Conservation (phyloP, 2,888 invertebrate genomes). For the Psylliodes chrysocephalus region DNA sequence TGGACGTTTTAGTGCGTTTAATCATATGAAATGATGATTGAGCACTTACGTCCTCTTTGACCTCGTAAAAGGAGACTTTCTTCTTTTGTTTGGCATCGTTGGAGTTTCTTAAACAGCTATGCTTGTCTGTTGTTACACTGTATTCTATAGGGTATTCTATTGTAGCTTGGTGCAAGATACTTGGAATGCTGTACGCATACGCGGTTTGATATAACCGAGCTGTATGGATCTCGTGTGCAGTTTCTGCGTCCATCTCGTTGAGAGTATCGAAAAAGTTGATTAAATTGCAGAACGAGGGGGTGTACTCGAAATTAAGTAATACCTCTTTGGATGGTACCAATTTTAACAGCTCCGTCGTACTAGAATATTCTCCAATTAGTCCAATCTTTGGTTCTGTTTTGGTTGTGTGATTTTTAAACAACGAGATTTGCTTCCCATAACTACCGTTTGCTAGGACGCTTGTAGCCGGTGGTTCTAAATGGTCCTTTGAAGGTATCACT, state of each 20-base stretch:
- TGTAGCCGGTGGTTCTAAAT: too few species aligned
- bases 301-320: too few species aligned
- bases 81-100: slow-evolving; percentile 36
- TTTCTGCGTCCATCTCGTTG: slow-evolving; percentile 41
- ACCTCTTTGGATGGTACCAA: too few species aligned
- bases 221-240: slow-evolving; percentile 38
- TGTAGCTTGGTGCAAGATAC: slow-evolving; percentile 23
- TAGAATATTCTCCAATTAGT: too few species aligned
- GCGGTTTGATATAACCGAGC: slow-evolving; percentile 34
- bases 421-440: too few species aligned
- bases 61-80: slow-evolving; percentile 46
- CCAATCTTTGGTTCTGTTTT: too few species aligned
- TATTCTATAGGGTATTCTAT: slow-evolving; percentile 18
- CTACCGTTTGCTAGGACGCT: too few species aligned
- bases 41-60: slow-evolving; percentile 42
- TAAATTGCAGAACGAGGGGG: slow-evolving; percentile 50
- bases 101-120: slow-evolving; percentile 40
- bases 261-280: slow-evolving; percentile 51
- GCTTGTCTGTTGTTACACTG: slow-evolving; percentile 28
- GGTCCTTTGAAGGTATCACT: too few species aligned
- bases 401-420: too few species aligned
- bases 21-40: slow-evolving; percentile 40
- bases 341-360: too few species aligned
- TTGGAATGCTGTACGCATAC: slow-evolving; percentile 13
- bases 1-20: slow-evolving; percentile 23